Evolutionary conservation across 2,797 vertebrate species (phyloP).

Genomic region (Pterois miles): DNA sequence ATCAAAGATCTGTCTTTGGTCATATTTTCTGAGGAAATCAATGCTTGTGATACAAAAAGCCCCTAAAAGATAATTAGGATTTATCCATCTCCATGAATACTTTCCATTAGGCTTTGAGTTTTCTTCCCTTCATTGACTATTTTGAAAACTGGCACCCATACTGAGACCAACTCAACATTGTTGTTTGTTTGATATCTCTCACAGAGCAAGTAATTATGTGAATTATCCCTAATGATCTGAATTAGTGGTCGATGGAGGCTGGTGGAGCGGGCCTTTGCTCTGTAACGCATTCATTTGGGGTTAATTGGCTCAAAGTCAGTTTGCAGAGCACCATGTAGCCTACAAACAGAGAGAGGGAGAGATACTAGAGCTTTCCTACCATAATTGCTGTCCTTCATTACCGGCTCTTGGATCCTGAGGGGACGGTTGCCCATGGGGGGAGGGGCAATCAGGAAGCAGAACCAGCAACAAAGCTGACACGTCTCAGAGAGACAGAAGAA

Average conservation of each 20-base stretch:
- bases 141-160: neutral
- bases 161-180: neutral
- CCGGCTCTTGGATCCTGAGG: neutral
- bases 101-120: neutral
- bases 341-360: constrained; percentile 2
- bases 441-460: constrained; percentile 14
- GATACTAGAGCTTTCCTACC: constrained; percentile 11
- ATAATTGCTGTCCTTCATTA: constrained; percentile 51
- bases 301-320: constrained; percentile 47
- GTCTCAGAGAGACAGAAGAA: neutral
- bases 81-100: neutral
- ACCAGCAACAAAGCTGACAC: constrained; percentile 5
- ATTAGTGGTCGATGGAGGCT: constrained; percentile 18
- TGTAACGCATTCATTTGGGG: constrained; percentile 33
- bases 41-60: neutral
- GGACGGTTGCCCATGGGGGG: neutral
- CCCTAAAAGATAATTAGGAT: neutral
- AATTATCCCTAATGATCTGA: constrained; percentile 26
- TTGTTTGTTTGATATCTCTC: constrained; percentile 25
- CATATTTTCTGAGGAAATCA: constrained; percentile 8
- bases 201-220: constrained; percentile 32
- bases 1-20: neutral
- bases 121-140: neutral
- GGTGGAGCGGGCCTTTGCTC: neutral
- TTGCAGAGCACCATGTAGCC: neutral